Conservation (phyloP, 1,140 invertebrate genomes). For the Agrypnia vestita region DNA sequence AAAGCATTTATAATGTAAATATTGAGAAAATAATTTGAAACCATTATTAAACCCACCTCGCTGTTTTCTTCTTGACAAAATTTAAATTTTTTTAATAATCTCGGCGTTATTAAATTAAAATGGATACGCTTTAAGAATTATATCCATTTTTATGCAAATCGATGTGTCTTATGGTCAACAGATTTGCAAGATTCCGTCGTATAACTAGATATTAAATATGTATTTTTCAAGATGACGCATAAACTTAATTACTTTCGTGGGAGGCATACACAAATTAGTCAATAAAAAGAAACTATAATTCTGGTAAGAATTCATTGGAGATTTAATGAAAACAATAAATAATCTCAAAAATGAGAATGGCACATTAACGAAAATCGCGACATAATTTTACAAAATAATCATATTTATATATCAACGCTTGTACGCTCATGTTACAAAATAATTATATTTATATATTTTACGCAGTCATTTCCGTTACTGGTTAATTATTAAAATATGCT, state of each 20-base stretch:
- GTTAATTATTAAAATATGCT: constrained; percentile 16
- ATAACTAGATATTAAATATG: constrained; percentile 7
- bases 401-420: neutral
- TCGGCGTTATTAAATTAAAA: neutral
- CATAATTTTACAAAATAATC: constrained; percentile 2
- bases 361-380: constrained; percentile 1
- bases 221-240: neutral
- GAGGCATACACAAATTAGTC: constrained; percentile 7
- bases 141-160: constrained; percentile 19
- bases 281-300: neutral
- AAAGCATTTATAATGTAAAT: neutral
- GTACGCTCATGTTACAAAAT: neutral
- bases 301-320: constrained; percentile 6
- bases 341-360: neutral
- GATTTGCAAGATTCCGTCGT: constrained; percentile 14
- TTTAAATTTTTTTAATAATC: constrained; percentile 23
- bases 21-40: neutral
- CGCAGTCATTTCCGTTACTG: constrained; percentile 20
- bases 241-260: constrained; percentile 1
- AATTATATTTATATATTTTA: neutral
- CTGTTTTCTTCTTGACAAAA: neutral
- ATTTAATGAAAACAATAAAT: neutral
- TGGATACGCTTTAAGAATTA: neutral
- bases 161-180: neutral
- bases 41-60: too few species aligned